Percentiles rank a stretch among this genome's conserved stretches.
These are phyloP conservation scores for Drosophila tani DNA, from an alignment of 1,140 invertebrate genomes.

Conservation along the genomic window DNA sequence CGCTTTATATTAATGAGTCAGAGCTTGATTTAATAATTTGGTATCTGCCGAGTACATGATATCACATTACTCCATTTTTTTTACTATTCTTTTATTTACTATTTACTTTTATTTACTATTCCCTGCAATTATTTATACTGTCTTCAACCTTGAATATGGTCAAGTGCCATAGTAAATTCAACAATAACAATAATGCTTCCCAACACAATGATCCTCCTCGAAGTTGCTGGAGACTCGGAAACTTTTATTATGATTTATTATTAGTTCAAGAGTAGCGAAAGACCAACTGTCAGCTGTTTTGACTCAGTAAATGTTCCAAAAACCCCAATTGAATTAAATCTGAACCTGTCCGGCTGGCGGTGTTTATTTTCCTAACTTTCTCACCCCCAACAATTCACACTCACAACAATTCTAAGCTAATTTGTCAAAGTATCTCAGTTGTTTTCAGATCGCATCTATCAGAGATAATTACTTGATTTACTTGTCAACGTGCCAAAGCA, in stretches of 20 bases:
- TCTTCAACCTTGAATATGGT: conserved; percentile 9
- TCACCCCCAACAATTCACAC: conserved; percentile 14
- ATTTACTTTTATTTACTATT: background rate
- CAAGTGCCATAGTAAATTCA: conserved; percentile 3
- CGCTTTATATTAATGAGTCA: background rate
- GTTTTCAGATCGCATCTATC: conserved; percentile 48
- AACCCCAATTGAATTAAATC: background rate
- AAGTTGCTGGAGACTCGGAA: background rate
- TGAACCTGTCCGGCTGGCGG: background rate
- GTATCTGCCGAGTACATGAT: background rate
- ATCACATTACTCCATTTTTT: background rate
- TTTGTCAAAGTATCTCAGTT: conserved; percentile 39
- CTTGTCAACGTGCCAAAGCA: conserved; percentile 63
- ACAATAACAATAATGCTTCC: background rate
- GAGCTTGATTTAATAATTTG: background rate
- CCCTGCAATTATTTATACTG: background rate
- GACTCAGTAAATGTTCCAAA: background rate
- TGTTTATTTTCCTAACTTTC: background rate
- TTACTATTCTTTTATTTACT: background rate
- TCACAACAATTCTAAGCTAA: background rate
- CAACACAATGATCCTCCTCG: background rate
- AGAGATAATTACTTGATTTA: conserved; percentile 73
- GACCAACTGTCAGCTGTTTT: conserved; percentile 54
- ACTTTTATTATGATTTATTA: conserved; percentile 10
- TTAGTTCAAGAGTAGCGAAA: background rate